Conservation (phyloP, 2,113 vertebrate species). For the Gasterosteus nipponicus region DNA sequence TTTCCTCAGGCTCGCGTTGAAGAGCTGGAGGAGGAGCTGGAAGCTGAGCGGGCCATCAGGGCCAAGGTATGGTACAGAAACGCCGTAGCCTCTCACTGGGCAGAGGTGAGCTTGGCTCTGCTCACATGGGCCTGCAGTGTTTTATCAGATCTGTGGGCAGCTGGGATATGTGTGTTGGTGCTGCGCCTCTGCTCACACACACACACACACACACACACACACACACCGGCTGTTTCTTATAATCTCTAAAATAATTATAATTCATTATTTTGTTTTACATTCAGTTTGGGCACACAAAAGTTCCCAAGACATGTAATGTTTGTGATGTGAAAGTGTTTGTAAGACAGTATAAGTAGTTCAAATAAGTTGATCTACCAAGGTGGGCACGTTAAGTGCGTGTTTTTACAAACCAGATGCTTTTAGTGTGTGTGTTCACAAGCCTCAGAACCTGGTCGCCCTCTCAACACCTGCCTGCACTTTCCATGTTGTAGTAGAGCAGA, state of each 20-base stretch:
- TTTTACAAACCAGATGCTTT: slow-evolving; percentile 50
- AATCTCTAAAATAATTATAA: background rate
- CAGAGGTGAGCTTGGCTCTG: background rate
- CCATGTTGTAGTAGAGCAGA: slow-evolving; percentile 35
- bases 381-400: slow-evolving; percentile 48
- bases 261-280: background rate
- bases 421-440: slow-evolving; percentile 46
- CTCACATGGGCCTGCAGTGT: slow-evolving; percentile 7
- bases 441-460: slow-evolving; percentile 7
- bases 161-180: slow-evolving; percentile 26
- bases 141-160: slow-evolving; percentile 26
- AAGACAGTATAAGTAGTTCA: background rate
- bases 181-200: slow-evolving; percentile 33
- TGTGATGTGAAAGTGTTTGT: background rate
- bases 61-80: slow-evolving; percentile 75
- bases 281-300: background rate
- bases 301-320: slow-evolving; percentile 13
- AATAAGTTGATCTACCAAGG: slow-evolving; percentile 19
- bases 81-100: background rate
- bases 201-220: slow-evolving; percentile 8
- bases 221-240: slow-evolving; percentile 43
- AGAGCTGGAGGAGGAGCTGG: slow-evolving; percentile 86
- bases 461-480: slow-evolving; percentile 16
- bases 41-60: slow-evolving; percentile 79
- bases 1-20: slow-evolving; percentile 79